Percentiles rank a stretch among this genome's conserved stretches.
Conservation (phyloP, 92 coral and sea anemone species). For the Bergia sp. region DNA sequence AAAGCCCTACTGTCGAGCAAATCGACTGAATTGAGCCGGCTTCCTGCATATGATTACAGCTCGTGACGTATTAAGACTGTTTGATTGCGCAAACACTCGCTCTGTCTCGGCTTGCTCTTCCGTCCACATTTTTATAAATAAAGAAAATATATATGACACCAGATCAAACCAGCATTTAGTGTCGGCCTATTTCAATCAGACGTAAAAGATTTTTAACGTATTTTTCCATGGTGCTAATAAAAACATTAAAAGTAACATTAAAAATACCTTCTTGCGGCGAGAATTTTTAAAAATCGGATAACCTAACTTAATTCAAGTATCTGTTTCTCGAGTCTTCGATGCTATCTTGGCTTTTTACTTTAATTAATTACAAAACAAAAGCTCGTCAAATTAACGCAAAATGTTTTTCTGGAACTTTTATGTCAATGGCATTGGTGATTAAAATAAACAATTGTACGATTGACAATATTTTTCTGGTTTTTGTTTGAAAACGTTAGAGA, state of each 20-base stretch:
- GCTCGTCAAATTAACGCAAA: neutral
- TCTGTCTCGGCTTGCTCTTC: neutral
- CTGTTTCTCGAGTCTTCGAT: neutral
- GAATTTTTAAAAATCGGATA: neutral
- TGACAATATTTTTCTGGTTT: neutral
- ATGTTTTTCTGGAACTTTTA: neutral
- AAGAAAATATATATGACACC: neutral
- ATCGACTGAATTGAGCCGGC: neutral
- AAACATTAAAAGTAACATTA: too few species aligned
- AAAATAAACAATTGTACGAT: neutral
- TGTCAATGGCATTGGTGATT: neutral
- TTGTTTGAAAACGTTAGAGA: neutral
- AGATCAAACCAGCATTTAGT: neutral
- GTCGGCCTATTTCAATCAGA: neutral
- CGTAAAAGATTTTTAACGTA: neutral
- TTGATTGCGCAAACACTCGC: conserved; percentile 8
- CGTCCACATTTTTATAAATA: neutral
- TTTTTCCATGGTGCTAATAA: neutral
- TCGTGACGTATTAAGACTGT: neutral
- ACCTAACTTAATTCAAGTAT: neutral
- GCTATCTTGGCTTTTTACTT: neutral
- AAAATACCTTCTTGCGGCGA: too few species aligned
- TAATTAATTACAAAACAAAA: too few species aligned
- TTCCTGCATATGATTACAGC: conserved; percentile 23
- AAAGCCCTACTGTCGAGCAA: neutral